phyloP scores from a whole-genome alignment of 2,888 invertebrate species.

The Lasioglossum lativentre region DNA sequence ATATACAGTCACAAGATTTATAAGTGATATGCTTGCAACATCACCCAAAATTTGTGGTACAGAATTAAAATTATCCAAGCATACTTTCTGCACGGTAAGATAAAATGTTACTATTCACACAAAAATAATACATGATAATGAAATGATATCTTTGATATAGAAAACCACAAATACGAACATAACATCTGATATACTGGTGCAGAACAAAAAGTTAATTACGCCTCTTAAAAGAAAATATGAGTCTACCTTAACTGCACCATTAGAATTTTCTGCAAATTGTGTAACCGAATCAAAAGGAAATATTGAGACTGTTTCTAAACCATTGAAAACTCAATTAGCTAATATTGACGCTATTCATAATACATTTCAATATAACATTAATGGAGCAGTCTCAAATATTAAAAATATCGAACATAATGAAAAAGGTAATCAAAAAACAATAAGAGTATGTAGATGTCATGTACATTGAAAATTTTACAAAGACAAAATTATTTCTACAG shows the following conservation, averaged over 20 bases:
- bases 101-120: not conserved
- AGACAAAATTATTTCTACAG: not conserved
- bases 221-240: not conserved
- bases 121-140: not conserved
- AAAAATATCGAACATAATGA: not conserved
- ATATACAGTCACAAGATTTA: constrained; percentile 61
- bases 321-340: constrained; percentile 24
- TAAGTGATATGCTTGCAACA: constrained; percentile 62
- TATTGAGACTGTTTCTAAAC: not conserved
- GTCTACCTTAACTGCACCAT: not conserved
- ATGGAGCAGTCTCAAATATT: not conserved
- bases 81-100: constrained; percentile 31
- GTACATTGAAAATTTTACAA: not conserved
- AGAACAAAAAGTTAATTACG: not conserved
- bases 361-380: not conserved
- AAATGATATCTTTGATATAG: not conserved
- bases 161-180: not conserved
- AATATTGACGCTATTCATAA: constrained; percentile 45
- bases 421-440: constrained; percentile 21
- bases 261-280: constrained; percentile 31
- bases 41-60: constrained; percentile 69
- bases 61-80: constrained; percentile 49
- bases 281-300: not conserved
- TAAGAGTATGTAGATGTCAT: not conserved
- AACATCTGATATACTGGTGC: not conserved